phyloP scores from a whole-genome alignment of 2,113 vertebrate genomes.

The Callipepla squamata region DNA sequence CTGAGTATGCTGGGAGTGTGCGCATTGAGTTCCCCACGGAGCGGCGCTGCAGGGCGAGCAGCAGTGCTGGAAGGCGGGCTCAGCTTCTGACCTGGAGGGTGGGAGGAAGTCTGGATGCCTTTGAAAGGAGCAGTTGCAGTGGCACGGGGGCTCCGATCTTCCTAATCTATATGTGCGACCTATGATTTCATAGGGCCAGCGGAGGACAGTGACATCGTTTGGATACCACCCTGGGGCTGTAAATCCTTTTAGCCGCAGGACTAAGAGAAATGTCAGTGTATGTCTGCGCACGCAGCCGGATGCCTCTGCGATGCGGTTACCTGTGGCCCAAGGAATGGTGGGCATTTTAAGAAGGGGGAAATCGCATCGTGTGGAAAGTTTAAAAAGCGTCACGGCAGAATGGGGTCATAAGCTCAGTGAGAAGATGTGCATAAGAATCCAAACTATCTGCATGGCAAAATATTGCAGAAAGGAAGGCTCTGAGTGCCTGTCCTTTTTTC shows the following conservation, averaged over 20 bases:
- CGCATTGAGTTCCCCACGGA: neutral
- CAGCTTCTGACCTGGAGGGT: neutral
- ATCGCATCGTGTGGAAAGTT: neutral
- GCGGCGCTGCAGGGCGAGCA: neutral
- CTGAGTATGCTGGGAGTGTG: accelerated
- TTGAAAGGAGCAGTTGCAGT: neutral
- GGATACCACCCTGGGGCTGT: neutral
- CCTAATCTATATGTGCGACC: accelerated
- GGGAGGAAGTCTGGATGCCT: neutral
- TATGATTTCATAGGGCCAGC: neutral
- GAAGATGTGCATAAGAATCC: neutral
- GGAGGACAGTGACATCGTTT: neutral
- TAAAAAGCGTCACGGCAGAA: neutral
- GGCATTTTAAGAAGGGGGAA: slow-evolving; percentile 15
- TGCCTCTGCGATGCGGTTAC: neutral
- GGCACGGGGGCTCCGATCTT: neutral
- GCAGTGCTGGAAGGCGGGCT: neutral
- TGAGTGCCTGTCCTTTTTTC: neutral
- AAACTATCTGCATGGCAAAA: neutral
- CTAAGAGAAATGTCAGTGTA: slow-evolving; percentile 21
- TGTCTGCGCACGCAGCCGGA: neutral
- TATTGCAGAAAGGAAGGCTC: neutral
- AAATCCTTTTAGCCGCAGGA: slow-evolving; percentile 13
- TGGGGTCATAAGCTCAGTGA: neutral
- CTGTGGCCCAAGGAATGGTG: slow-evolving; percentile 32